These are phyloP conservation scores for Labia minor DNA, from an alignment of 2,888 invertebrate species.

Conservation along the genomic window DNA sequence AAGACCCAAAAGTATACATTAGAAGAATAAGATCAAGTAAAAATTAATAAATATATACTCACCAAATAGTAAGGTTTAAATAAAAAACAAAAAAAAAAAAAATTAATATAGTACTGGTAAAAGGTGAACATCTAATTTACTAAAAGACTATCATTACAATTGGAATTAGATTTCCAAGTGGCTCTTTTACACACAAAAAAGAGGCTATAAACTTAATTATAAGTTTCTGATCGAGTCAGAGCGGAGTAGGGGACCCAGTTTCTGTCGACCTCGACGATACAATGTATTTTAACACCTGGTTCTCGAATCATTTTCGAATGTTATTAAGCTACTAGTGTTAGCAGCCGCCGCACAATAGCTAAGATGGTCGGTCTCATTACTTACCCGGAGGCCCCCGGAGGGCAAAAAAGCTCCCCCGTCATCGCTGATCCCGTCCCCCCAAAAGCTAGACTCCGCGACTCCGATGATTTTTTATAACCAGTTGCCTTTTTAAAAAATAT, in stretches of 20 bases:
- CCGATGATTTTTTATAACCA: too few relatives aligned
- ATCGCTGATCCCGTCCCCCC: not conserved
- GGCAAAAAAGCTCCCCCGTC: not conserved
- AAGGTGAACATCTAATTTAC: not conserved
- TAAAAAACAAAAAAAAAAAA: not conserved
- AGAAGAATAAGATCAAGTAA: not conserved
- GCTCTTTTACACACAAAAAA: constrained; percentile 7
- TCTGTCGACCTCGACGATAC: constrained; percentile 5
- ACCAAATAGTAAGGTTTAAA: not conserved
- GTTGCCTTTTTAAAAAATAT: too few relatives aligned
- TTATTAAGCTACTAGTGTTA: constrained; percentile 8
- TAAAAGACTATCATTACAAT: not conserved
- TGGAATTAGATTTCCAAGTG: not conserved
- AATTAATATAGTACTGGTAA: not conserved
- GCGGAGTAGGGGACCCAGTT: not conserved
- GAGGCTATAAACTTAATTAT: constrained; percentile 4
- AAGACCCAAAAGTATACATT: not conserved
- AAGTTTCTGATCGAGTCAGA: not conserved
- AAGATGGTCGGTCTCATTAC: not conserved
- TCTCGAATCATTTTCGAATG: constrained; percentile 13
- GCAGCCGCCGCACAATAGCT: not conserved
- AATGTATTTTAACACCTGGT: constrained; percentile 13
- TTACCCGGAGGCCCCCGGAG: not conserved
- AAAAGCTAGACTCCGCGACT: not conserved
- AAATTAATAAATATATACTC: not conserved